Evolutionary conservation across 2,797 vertebrate genomes (phyloP), one percentile per base, ranked within the genome.

Genomic region (Pseudomugil gertrudae): DNA sequence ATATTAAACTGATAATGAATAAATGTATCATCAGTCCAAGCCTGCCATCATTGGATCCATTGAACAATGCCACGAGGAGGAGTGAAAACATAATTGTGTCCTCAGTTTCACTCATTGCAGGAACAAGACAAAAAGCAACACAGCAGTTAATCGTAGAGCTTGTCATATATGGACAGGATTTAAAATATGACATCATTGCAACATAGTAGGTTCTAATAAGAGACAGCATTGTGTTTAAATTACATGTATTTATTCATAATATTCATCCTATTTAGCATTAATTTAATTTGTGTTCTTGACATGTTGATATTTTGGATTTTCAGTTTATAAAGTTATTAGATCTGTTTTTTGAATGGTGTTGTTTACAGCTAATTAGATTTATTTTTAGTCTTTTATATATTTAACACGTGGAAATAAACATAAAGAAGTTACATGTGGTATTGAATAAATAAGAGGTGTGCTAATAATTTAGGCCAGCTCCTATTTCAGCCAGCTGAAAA

Each of bases 1-100:
- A 83, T 87, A 91, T 92, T 91, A 91, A 91, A 91, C 90, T 88
- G 84, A 92, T 88, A 90, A 90, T 90, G 87, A 92, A 91, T 90
- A 87, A 90, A 88, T 86, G 84, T 90, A 88, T 87, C 84, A 80
- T 89, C 87, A 90, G 87, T 88, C 80, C 83, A 67, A 69, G 74
- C 63, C 75, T 67, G 76, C 78, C 81, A 82, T 89, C 55, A 72
- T 73, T 86, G 80, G 63, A 79, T 81, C 78, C 61, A 50, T 70
- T 80, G 69, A 79, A 78, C 45, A 63, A 78, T 50, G 81, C 88
- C 84, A 87, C 65, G 26, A 81, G 84, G 78, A 85, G 84, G 74
- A 86, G 82, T 77, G 76, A 70, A 89, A 83, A 64, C 77, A 66
- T 83, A 83, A 89, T 90, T 83, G 85, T 76, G 79, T 83, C 66